Percentiles rank a stretch among this genome's conserved stretches.
phyloP scores from a whole-genome alignment of 2,113 vertebrate species.

The Malurus elegans region DNA sequence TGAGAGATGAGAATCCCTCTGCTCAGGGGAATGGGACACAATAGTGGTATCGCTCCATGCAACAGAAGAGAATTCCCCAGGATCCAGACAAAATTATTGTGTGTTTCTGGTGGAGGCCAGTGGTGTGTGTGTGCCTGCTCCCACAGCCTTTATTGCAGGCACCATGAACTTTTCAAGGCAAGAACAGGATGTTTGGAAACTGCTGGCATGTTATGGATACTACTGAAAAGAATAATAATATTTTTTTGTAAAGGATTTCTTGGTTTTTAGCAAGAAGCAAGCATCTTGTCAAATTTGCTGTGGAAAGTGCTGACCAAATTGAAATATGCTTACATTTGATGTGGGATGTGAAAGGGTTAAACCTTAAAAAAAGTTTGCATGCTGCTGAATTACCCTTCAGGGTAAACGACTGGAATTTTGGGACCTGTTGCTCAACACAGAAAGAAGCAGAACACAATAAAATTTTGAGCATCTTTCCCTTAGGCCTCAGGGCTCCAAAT shows the following conservation, averaged over 20 bases:
- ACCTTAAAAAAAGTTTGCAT: background rate
- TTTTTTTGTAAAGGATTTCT: background rate
- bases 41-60: background rate
- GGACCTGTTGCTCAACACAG: background rate
- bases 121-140: background rate
- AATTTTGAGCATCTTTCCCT: background rate
- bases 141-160: background rate
- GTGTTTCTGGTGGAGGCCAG: background rate
- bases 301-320: background rate
- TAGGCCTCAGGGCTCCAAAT: background rate
- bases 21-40: background rate
- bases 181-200: background rate
- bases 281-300: background rate
- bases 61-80: background rate
- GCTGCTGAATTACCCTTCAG: background rate
- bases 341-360: background rate
- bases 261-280: background rate
- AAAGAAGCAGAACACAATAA: background rate
- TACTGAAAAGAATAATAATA: background rate
- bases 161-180: background rate
- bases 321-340: background rate
- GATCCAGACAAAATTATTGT: background rate
- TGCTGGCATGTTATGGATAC: background rate
- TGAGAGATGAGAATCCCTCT: background rate
- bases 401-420: background rate